Conservation (phyloP, 2,888 invertebrate species). For the Cyclophora punctaria region DNA sequence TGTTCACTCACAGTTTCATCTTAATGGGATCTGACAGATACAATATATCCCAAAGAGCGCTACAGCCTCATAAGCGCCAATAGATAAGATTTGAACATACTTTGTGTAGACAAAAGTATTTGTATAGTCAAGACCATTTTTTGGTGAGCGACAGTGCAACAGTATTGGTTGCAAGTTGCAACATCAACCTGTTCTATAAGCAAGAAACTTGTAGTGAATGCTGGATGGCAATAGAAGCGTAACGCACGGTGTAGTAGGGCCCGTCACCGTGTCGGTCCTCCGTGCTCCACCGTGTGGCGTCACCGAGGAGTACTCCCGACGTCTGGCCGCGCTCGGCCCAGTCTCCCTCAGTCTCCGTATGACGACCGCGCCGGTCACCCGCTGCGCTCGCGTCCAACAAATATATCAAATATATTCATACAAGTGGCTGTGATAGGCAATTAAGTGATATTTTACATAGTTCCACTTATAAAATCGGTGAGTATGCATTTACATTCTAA, state of each 20-base stretch:
- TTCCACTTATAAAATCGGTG: conserved; percentile 29
- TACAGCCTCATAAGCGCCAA: too few species aligned
- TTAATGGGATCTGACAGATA: too few species aligned
- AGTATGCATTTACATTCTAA: conserved; percentile 22
- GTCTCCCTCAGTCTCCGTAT: conserved; percentile 44
- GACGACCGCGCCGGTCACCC: conserved; percentile 36
- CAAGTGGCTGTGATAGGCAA: conserved; percentile 47
- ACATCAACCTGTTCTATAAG: too few species aligned
- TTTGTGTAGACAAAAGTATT: too few species aligned
- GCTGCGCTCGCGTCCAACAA: conserved; percentile 23
- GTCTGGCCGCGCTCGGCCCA: conserved; percentile 1
- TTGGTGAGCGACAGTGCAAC: too few species aligned
- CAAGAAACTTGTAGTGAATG: too few species aligned
- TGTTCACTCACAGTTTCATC: too few species aligned
- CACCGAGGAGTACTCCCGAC: conserved; percentile 23
- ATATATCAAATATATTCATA: conserved; percentile 20
- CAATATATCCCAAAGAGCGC: too few species aligned
- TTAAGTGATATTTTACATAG: conserved; percentile 43
- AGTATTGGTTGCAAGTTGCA: too few species aligned
- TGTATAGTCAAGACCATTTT: too few species aligned
- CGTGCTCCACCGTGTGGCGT: conserved; percentile 11
- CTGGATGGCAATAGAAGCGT: neutral
- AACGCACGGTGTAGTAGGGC: neutral
- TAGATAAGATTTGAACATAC: too few species aligned
- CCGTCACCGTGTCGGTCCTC: neutral